These are phyloP conservation scores for Pogonus chalceus DNA, from an alignment of 1,140 invertebrate species.

Conservation along the genomic window DNA sequence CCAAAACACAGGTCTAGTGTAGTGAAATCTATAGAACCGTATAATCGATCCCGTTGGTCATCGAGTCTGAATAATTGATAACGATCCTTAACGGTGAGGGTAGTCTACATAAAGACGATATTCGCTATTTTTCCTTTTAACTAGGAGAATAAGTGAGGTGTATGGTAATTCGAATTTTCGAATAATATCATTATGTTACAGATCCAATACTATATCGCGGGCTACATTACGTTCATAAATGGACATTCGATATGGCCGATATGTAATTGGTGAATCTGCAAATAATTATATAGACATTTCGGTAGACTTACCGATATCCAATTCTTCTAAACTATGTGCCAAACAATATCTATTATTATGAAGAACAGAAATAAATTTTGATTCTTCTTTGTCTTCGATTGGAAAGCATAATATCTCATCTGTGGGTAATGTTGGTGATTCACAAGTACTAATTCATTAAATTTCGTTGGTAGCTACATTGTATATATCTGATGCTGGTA, in stretches of 20 bases:
- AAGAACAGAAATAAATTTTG: too few species aligned
- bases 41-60: conserved; percentile 15
- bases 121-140: conserved; percentile 24
- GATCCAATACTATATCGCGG: conserved; percentile 14
- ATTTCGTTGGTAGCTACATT: too few species aligned
- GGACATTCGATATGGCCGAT: conserved; percentile 17
- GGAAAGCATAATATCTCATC: too few species aligned
- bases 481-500: too few species aligned
- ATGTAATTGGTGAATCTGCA: conserved; percentile 15
- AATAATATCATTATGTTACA: conserved; percentile 13
- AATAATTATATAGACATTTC: too few species aligned
- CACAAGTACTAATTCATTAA: too few species aligned
- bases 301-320: too few species aligned
- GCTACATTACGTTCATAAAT: conserved; percentile 9
- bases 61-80: conserved; percentile 18
- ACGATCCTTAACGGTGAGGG: conserved; percentile 16
- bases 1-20: neutral
- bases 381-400: too few species aligned
- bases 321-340: too few species aligned
- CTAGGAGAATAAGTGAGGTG: conserved; percentile 20
- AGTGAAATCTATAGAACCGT: conserved; percentile 16
- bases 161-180: conserved; percentile 20
- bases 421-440: too few species aligned
- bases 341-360: too few species aligned
- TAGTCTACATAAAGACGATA: conserved; percentile 28